phyloP scores from a whole-genome alignment of 2,797 vertebrate genomes.

The Sebastolobus altivelis region DNA sequence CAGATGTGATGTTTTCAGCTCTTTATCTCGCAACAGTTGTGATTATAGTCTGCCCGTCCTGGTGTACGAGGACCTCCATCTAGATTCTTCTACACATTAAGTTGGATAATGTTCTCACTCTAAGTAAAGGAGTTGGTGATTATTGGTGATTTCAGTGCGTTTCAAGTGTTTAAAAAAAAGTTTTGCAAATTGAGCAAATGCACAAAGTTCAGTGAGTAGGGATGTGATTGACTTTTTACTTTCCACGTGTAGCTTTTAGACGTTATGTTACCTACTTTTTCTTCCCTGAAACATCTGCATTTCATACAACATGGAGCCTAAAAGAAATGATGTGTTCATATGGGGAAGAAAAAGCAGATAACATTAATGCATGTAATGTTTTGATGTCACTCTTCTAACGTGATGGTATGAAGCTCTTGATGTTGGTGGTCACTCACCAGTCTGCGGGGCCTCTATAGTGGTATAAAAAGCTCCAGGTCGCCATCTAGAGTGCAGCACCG shows the following conservation, averaged over 20 bases:
- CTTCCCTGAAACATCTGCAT: background rate
- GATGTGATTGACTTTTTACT: background rate
- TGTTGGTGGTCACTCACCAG: background rate
- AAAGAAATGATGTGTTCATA: background rate
- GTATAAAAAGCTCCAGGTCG: slow-evolving; percentile 33
- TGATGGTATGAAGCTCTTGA: background rate
- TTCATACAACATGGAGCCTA: background rate
- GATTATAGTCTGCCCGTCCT: too few relatives aligned
- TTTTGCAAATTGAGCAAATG: background rate
- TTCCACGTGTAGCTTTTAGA: background rate
- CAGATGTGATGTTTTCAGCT: too few relatives aligned
- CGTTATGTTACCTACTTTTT: background rate
- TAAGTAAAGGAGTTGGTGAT: background rate
- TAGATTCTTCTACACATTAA: background rate
- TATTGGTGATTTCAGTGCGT: background rate
- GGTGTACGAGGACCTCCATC: background rate
- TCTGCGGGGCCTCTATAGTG: background rate
- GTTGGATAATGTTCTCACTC: background rate
- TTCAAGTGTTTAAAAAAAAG: background rate
- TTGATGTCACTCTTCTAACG: slow-evolving; percentile 40
- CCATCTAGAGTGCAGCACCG: slow-evolving; percentile 51
- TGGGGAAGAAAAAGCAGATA: background rate
- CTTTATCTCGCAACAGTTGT: too few relatives aligned
- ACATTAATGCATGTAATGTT: background rate
- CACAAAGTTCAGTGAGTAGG: background rate